Evolutionary conservation across 2,113 vertebrate genomes (phyloP).

Genomic region (Haemorhous mexicanus): DNA sequence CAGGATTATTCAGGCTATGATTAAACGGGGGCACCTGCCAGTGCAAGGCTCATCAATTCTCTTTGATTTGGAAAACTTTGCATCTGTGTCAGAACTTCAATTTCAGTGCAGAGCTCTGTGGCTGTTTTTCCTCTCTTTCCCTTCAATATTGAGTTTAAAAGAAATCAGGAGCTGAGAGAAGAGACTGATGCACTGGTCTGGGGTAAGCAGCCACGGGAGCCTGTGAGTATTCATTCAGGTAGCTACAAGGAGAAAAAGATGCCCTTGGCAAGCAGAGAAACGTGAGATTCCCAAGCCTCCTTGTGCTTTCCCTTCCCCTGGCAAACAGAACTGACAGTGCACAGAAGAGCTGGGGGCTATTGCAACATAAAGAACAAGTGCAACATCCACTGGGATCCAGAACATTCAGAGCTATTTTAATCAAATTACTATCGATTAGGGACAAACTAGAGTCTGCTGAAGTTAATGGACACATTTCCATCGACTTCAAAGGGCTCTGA

Average conservation of each 20-base stretch:
- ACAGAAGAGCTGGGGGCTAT: background rate
- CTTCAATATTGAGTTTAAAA: background rate
- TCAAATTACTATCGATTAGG: conserved; percentile 62
- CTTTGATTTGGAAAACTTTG: conserved; percentile 28
- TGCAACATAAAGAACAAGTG: background rate
- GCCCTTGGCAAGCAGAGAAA: background rate
- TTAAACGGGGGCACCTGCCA: conserved; percentile 6
- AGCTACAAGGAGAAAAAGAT: background rate
- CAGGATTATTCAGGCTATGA: background rate
- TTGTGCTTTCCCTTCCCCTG: background rate
- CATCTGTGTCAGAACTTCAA: conserved; percentile 4
- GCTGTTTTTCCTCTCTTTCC: background rate
- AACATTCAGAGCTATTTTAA: conserved; percentile 53
- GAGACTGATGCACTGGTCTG: background rate
- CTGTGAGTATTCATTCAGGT: background rate
- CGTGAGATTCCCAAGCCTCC: background rate
- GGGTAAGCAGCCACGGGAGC: background rate
- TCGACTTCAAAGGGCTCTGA: conserved; percentile 48
- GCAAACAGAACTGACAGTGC: background rate
- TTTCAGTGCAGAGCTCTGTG: background rate
- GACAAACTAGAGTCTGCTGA: conserved; percentile 37
- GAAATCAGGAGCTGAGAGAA: background rate
- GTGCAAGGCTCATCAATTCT: conserved; percentile 31
- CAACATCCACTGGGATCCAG: background rate
- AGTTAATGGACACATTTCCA: conserved; percentile 56